A percentile compares a stretch with the other conserved stretches of the same genome.
Evolutionary conservation across 2,888 invertebrate genomes (phyloP).

Genomic region (Oscheius sp.): DNA sequence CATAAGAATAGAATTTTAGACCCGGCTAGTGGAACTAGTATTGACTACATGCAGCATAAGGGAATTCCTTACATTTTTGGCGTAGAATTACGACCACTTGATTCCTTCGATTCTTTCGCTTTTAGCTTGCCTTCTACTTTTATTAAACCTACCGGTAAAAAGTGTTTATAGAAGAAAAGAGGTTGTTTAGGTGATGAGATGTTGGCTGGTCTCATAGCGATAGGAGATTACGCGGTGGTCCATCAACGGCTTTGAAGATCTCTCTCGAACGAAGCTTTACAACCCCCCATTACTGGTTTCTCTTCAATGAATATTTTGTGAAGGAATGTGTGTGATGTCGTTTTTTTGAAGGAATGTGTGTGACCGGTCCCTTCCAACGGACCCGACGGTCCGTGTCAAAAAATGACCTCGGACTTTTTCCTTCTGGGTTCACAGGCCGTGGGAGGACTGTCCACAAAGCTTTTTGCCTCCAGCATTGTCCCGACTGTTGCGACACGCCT

Average conservation of each 20-base stretch:
- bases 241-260: slow-evolving; percentile 39
- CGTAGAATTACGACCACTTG: slow-evolving; percentile 62
- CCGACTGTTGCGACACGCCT: slow-evolving; percentile 28
- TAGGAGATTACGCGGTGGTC: slow-evolving; percentile 53
- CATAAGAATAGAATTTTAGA: slow-evolving; percentile 45
- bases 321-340: too few relatives aligned
- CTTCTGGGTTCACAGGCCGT: not conserved
- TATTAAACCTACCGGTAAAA: slow-evolving; percentile 62
- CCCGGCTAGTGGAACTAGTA: slow-evolving; percentile 68
- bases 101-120: slow-evolving; percentile 50
- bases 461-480: slow-evolving; percentile 9
- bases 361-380: too few relatives aligned
- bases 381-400: slow-evolving; percentile 11
- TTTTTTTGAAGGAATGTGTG: too few relatives aligned
- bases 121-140: slow-evolving; percentile 60
- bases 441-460: slow-evolving; percentile 6
- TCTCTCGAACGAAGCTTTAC: not conserved
- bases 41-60: slow-evolving; percentile 66
- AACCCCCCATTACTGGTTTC: not conserved
- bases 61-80: slow-evolving; percentile 68
- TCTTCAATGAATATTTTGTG: too few relatives aligned
- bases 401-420: not conserved
- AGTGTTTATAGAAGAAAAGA: not conserved
- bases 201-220: slow-evolving; percentile 50
- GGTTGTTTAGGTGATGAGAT: slow-evolving; percentile 55